Conservation (phyloP, 1,140 invertebrate genomes). For the Aricia agestis region DNA sequence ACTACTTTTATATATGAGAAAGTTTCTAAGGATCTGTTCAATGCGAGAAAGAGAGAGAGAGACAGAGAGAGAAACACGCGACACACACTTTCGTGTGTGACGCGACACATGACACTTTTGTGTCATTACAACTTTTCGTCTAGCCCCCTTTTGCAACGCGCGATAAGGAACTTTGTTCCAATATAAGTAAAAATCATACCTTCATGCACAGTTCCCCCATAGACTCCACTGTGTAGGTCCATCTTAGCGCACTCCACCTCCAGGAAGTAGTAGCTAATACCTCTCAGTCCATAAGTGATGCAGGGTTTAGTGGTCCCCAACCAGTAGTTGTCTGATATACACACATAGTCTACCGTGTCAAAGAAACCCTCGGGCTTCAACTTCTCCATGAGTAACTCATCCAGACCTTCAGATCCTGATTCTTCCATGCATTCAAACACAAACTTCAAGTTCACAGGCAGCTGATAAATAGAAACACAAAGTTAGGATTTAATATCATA, state of each 20-base stretch:
- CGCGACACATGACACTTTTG: too few relatives aligned
- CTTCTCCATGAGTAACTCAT: constrained; percentile 85
- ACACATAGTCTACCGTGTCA: constrained; percentile 92
- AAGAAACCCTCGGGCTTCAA: constrained; percentile 83
- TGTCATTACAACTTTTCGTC: too few relatives aligned
- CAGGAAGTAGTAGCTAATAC: constrained; percentile 94
- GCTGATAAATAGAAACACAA: constrained; percentile 39
- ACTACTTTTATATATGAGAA: too few relatives aligned
- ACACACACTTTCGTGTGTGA: too few relatives aligned
- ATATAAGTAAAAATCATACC: constrained; percentile 41
- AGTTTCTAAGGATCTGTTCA: too few relatives aligned
- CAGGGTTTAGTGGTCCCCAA: constrained; percentile 97
- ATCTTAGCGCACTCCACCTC: constrained; percentile 93
- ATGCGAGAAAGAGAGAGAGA: too few relatives aligned
- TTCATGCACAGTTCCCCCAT: constrained; percentile 91
- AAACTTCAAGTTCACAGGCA: constrained; percentile 98
- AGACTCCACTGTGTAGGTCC: constrained; percentile 97
- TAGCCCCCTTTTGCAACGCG: too few relatives aligned
- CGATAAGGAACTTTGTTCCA: too few relatives aligned
- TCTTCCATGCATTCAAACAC: constrained; percentile 99
- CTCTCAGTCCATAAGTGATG: constrained; percentile 96
- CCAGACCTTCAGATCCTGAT: constrained; percentile 95
- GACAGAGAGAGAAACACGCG: too few relatives aligned
- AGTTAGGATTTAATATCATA: not conserved
- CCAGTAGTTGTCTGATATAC: constrained; percentile 99